Conservation (phyloP, 1,140 invertebrate genomes). For the Cydia amplana region DNA sequence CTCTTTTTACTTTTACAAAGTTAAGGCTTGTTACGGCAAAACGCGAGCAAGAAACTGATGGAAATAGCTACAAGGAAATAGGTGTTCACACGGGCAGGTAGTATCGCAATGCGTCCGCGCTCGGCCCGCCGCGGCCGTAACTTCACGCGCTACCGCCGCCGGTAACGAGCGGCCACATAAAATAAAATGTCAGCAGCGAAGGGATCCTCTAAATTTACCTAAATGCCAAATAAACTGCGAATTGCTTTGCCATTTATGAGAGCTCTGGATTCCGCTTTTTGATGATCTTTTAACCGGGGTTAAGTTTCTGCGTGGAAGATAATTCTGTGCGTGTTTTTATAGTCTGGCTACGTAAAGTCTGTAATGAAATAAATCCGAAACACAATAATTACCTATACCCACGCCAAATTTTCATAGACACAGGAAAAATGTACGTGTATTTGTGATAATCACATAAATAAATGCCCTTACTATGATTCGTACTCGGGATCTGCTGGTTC, state of each 20-base stretch:
- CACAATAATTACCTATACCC: neutral
- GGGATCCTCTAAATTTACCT: constrained; percentile 70
- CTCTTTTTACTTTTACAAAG: too few relatives aligned
- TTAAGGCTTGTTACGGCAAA: neutral
- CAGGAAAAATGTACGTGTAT: too few relatives aligned
- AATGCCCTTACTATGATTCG: too few relatives aligned
- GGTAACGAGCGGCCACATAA: constrained; percentile 76
- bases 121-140: constrained; percentile 67
- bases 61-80: neutral
- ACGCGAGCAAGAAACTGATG: neutral
- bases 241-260: constrained; percentile 65
- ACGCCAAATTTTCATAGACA: too few relatives aligned
- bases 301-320: too few relatives aligned
- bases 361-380: neutral
- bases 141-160: constrained; percentile 73
- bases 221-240: constrained; percentile 72
- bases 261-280: constrained; percentile 40
- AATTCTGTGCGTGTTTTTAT: too few relatives aligned
- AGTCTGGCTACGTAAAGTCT: neutral
- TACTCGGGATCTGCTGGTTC: too few relatives aligned
- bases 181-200: constrained; percentile 74
- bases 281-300: constrained; percentile 33
- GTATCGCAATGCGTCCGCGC: constrained; percentile 42
- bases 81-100: constrained; percentile 1
- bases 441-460: too few relatives aligned